A percentile compares a stretch with the other conserved stretches of the same genome.
phyloP scores from a whole-genome alignment of 1,140 invertebrate species.

The Temnothorax curvispinosus region DNA sequence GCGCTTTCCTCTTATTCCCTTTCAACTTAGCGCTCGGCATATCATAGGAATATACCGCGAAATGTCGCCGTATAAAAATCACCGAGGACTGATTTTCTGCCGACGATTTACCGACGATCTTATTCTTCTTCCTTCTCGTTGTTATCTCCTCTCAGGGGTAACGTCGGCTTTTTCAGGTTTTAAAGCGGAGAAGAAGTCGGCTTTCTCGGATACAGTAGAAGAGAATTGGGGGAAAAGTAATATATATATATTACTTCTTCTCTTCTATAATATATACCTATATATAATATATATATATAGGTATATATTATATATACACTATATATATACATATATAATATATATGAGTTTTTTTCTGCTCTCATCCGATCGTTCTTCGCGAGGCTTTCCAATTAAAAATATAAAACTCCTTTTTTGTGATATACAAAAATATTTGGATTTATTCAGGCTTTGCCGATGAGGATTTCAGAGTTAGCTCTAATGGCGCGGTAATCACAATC shows the following conservation, averaged over 20 bases:
- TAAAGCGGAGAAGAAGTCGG: conserved; percentile 28
- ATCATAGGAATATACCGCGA: conserved; percentile 48
- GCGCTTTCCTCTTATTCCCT: conserved; percentile 19
- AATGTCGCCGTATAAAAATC: conserved; percentile 56
- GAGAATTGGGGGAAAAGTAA: conserved; percentile 21
- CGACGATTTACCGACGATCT: conserved; percentile 61
- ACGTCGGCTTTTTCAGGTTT: conserved; percentile 38
- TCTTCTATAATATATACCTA: neutral
- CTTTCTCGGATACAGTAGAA: conserved; percentile 40
- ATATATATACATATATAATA: too few relatives aligned
- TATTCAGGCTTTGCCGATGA: conserved; percentile 25
- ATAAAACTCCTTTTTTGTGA: conserved; percentile 5
- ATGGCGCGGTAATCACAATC: neutral
- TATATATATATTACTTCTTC: neutral
- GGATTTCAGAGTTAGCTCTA: neutral
- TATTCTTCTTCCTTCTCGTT: conserved; percentile 42
- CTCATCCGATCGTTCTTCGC: neutral
- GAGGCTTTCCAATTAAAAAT: conserved; percentile 18
- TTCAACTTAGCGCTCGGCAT: conserved; percentile 43
- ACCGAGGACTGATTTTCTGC: conserved; percentile 55
- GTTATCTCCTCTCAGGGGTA: conserved; percentile 10
- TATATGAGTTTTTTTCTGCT: neutral
- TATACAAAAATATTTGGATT: conserved; percentile 49
- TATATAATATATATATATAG: too few relatives aligned
- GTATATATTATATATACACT: too few relatives aligned